Conservation (phyloP, 2,113 vertebrate genomes). For the Emydura subglobosa region DNA sequence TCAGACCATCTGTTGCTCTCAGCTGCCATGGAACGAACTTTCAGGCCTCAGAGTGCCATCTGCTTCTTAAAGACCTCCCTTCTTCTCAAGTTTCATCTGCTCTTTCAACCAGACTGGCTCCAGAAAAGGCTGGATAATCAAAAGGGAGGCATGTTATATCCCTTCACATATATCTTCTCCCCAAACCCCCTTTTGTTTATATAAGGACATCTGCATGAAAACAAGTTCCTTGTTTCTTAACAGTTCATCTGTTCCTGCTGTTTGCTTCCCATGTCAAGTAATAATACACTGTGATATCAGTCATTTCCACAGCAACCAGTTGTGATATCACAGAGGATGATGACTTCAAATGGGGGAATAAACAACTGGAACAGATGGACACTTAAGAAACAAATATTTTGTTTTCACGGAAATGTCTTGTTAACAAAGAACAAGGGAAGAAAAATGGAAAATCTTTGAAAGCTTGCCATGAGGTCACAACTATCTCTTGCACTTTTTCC, state of each 20-base stretch:
- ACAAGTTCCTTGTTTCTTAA: not conserved
- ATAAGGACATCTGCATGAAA: not conserved
- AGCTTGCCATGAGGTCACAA: not conserved
- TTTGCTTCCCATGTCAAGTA: not conserved
- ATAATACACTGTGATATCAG: not conserved
- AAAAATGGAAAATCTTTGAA: not conserved
- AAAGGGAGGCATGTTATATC: not conserved
- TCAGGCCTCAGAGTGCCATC: not conserved
- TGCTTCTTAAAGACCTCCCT: not conserved
- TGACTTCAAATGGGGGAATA: not conserved
- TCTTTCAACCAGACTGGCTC: not conserved
- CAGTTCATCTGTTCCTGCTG: not conserved
- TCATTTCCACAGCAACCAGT: not conserved
- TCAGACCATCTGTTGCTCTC: not conserved
- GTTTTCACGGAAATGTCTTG: not conserved
- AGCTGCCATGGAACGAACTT: fast-evolving
- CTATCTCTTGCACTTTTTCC: not conserved
- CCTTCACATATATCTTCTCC: not conserved
- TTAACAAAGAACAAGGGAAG: not conserved
- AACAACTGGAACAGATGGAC: not conserved
- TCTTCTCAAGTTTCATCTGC: not conserved
- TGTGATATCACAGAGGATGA: not conserved
- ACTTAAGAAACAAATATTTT: not conserved
- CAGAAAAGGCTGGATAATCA: fast-evolving
- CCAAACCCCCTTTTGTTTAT: fast-evolving